These are phyloP conservation scores for Melinaea menophilus DNA, from an alignment of 2,888 invertebrate genomes.

Conservation along the genomic window DNA sequence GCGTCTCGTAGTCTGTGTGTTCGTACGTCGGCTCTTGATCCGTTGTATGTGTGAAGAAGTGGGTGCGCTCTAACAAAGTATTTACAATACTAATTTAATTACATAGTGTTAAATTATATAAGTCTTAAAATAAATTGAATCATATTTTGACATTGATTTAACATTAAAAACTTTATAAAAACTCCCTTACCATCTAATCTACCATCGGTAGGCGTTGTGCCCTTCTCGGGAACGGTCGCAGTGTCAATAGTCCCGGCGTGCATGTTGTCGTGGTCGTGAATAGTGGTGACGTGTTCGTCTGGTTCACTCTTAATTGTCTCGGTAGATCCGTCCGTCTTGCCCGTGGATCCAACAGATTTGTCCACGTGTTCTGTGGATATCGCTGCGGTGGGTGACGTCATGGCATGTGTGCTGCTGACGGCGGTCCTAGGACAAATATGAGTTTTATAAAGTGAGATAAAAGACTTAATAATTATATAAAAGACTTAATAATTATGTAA, in stretches of 20 bases:
- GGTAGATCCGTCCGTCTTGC: slow-evolving; percentile 37
- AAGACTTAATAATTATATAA: neutral
- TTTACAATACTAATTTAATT: neutral
- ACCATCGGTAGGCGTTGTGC: slow-evolving; percentile 67
- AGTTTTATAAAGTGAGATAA: neutral
- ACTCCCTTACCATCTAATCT: slow-evolving; percentile 19
- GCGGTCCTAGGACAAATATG: slow-evolving; percentile 46
- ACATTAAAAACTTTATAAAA: too few species aligned
- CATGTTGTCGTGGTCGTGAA: slow-evolving; percentile 66
- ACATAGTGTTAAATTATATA: neutral
- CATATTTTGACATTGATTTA: too few species aligned
- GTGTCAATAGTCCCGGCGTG: slow-evolving; percentile 59
- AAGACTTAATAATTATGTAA: neutral
- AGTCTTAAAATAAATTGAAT: too few species aligned
- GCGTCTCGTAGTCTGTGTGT: slow-evolving; percentile 53
- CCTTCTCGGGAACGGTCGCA: slow-evolving; percentile 50
- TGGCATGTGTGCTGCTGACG: slow-evolving; percentile 61
- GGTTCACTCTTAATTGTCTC: slow-evolving; percentile 20
- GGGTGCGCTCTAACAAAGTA: slow-evolving; percentile 51
- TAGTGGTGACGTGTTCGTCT: slow-evolving; percentile 42
- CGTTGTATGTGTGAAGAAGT: slow-evolving; percentile 34
- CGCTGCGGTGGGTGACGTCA: slow-evolving; percentile 57
- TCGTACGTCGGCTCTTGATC: slow-evolving; percentile 2
- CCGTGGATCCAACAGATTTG: slow-evolving; percentile 51
- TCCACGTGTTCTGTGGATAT: slow-evolving; percentile 55